phyloP scores from a whole-genome alignment of 2,797 vertebrate species.

The Anabas testudineus region DNA sequence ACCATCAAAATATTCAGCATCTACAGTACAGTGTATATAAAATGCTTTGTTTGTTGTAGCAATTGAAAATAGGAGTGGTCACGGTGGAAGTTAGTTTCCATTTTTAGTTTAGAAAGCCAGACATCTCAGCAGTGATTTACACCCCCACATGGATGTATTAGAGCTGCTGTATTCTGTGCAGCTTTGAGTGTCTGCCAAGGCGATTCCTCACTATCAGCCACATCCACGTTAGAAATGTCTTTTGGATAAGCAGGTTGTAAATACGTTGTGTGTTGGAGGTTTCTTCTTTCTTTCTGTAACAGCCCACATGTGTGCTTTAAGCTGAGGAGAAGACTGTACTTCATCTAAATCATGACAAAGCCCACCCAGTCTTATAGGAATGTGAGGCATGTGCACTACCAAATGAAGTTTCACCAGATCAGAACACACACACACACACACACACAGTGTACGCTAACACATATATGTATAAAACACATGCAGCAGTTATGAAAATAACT shows the following conservation, averaged over 20 bases:
- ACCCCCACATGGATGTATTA: neutral
- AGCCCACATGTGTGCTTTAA: slow-evolving; percentile 46
- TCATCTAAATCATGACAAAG: slow-evolving; percentile 45
- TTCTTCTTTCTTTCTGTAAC: slow-evolving; percentile 19
- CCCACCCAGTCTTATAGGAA: slow-evolving; percentile 43
- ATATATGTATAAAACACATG: neutral
- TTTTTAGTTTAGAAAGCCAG: neutral
- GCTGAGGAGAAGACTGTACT: slow-evolving; percentile 27
- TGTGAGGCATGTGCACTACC: slow-evolving; percentile 42
- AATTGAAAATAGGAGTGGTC: slow-evolving; percentile 7
- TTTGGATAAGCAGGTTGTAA: slow-evolving; percentile 19
- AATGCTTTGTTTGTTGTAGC: neutral
- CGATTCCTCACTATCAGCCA: slow-evolving; percentile 31
- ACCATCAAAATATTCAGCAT: no score
- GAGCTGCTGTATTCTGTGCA: neutral
- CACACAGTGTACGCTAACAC: neutral
- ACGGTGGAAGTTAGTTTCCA: slow-evolving; percentile 22
- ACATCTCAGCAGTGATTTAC: slow-evolving; percentile 4
- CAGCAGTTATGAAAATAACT: slow-evolving; percentile 12
- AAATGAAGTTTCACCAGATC: slow-evolving; percentile 12
- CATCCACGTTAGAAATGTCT: slow-evolving; percentile 2
- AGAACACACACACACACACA: neutral
- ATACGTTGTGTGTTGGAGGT: neutral
- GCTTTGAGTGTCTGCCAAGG: slow-evolving; percentile 1
- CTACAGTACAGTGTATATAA: no score